phyloP scores from a whole-genome alignment of 2,113 vertebrate species.

The Chionis minor region DNA sequence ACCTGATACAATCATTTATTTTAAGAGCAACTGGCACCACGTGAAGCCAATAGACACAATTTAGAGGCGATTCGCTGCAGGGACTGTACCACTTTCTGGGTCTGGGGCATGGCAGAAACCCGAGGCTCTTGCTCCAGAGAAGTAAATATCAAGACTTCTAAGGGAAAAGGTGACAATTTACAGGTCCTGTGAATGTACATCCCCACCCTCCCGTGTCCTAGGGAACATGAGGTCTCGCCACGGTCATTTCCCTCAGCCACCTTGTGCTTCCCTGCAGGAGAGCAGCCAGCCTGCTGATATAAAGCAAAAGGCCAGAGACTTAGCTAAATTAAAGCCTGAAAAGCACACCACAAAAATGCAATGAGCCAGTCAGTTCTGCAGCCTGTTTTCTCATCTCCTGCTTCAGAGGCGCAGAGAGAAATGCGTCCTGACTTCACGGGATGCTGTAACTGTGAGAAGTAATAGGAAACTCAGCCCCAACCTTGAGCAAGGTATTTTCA shows the following conservation, averaged over 20 bases:
- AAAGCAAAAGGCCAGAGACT: not conserved
- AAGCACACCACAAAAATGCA: not conserved
- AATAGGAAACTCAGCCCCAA: not conserved
- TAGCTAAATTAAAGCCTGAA: not conserved
- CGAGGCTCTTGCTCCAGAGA: not conserved
- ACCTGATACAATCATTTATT: not conserved
- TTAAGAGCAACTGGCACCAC: not conserved
- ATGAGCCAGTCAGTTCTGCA: not conserved
- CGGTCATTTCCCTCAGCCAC: not conserved
- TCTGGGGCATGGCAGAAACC: accelerated
- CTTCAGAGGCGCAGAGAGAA: not conserved
- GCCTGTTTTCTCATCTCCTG: not conserved
- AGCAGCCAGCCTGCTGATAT: not conserved
- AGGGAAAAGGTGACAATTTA: not conserved
- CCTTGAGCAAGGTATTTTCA: not conserved
- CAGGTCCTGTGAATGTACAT: accelerated
- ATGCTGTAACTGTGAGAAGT: not conserved
- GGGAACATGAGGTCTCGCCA: not conserved
- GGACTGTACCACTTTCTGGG: not conserved
- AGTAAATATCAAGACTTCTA: not conserved
- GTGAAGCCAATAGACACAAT: not conserved
- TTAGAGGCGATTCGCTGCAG: not conserved
- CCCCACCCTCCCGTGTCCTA: not conserved
- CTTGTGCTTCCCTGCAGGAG: not conserved
- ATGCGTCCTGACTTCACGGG: not conserved